Conservation (phyloP, 2,113 vertebrate genomes). For the Isurus oxyrinchus region DNA sequence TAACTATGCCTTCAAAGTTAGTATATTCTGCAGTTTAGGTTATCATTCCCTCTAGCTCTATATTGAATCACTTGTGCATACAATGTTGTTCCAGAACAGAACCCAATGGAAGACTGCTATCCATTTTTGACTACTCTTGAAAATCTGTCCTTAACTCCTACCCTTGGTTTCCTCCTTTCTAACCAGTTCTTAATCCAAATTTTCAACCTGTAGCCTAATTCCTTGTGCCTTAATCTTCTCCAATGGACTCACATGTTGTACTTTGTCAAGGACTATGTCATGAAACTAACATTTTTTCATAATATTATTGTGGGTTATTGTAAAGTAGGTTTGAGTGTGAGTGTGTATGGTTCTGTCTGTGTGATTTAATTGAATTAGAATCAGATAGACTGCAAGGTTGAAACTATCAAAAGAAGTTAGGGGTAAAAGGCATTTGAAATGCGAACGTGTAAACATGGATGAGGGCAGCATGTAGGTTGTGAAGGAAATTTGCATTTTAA, state of each 20-base stretch:
- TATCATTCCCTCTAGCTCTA: not conserved
- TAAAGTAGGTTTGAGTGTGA: no score
- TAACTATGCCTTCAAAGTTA: not conserved
- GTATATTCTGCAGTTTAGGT: not conserved
- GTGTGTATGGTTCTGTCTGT: no score
- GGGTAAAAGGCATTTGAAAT: no score
- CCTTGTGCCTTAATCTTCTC: not conserved
- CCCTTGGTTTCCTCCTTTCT: not conserved
- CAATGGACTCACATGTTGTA: not conserved
- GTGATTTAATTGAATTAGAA: no score
- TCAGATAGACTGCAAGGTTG: no score
- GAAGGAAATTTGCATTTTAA: no score
- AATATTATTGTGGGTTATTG: no score
- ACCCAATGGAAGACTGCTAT: not conserved
- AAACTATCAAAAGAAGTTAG: no score
- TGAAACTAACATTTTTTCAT: no score
- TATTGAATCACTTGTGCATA: not conserved
- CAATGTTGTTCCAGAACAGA: not conserved
- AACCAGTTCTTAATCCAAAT: not conserved
- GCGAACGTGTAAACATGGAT: no score
- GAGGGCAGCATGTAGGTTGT: no score
- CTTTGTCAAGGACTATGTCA: no score
- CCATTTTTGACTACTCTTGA: not conserved
- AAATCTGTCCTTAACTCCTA: not conserved
- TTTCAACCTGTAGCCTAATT: not conserved